Percentiles rank a stretch among this genome's conserved stretches.
phyloP scores from a whole-genome alignment of 1,140 invertebrate genomes.

The Pseudomyrmex flavicornis region DNA sequence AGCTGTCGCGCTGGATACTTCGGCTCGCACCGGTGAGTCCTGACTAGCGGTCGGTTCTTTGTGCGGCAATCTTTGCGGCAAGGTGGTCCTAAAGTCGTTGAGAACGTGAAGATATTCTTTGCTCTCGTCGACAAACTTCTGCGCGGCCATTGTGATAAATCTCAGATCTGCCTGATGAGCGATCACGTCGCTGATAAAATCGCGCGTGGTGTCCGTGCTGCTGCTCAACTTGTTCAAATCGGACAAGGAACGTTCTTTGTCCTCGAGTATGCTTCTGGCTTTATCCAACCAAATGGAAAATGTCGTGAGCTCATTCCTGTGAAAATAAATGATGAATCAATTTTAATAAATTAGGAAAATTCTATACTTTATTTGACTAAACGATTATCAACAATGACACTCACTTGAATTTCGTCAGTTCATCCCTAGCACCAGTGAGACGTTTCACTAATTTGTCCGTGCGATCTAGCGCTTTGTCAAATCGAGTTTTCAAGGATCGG shows the following conservation, averaged over 20 bases:
- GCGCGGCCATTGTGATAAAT: constrained; percentile 97
- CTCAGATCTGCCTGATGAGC: constrained; percentile 97
- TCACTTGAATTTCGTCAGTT: constrained; percentile 93
- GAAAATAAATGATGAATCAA: constrained; percentile 35
- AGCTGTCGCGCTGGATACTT: constrained; percentile 89
- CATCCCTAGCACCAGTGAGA: constrained; percentile 92
- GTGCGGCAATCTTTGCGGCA: constrained; percentile 92
- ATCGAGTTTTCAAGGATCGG: constrained; percentile 92
- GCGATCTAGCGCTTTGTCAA: constrained; percentile 92
- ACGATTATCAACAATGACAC: constrained; percentile 63
- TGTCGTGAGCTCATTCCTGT: constrained; percentile 90
- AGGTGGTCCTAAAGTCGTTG: constrained; percentile 93
- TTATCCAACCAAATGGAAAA: constrained; percentile 95
- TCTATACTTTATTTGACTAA: background rate
- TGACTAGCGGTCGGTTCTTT: constrained; percentile 89
- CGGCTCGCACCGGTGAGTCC: constrained; percentile 89
- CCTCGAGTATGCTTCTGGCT: constrained; percentile 91
- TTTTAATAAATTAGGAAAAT: background rate
- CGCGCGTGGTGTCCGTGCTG: constrained; percentile 91
- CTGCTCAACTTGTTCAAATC: constrained; percentile 91
- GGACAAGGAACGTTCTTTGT: constrained; percentile 93
- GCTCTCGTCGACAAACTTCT: constrained; percentile 97
- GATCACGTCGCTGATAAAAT: constrained; percentile 97
- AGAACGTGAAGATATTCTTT: constrained; percentile 93
- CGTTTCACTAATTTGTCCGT: constrained; percentile 92